Conservation (phyloP, 2,113 vertebrate species). For the Rhizomys pruinosus region DNA sequence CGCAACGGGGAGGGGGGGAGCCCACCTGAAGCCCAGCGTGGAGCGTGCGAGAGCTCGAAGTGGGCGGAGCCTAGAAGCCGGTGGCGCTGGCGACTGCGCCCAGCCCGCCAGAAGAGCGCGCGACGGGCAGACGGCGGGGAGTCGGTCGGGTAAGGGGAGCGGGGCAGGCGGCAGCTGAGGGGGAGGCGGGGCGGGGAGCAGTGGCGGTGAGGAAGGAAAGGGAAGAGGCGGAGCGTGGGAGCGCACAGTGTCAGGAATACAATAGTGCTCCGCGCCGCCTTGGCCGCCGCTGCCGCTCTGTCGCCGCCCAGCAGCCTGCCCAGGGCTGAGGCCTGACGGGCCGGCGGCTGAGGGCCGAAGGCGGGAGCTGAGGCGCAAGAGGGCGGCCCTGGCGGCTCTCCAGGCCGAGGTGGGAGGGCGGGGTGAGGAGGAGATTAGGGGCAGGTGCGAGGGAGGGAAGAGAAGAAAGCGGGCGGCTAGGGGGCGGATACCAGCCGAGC, state of each 20-base stretch:
- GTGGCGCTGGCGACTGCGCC: slow-evolving; percentile 35
- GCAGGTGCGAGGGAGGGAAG: slow-evolving; percentile 73
- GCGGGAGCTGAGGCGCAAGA: slow-evolving; percentile 52
- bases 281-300: neutral
- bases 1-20: slow-evolving; percentile 42
- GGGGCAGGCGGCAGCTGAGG: slow-evolving; percentile 44
- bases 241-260: slow-evolving; percentile 91
- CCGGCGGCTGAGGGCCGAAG: slow-evolving; percentile 54
- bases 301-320: slow-evolving; percentile 73
- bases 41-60: slow-evolving; percentile 38
- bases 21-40: slow-evolving; percentile 68
- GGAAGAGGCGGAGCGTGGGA: slow-evolving; percentile 90
- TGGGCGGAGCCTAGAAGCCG: slow-evolving; percentile 69
- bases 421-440: slow-evolving; percentile 73
- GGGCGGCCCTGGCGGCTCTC: slow-evolving; percentile 26
- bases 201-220: slow-evolving; percentile 73
- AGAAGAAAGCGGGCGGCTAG: slow-evolving; percentile 74
- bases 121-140: slow-evolving; percentile 78
- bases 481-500: slow-evolving; percentile 68
- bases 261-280: slow-evolving; percentile 93
- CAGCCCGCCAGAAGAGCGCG: slow-evolving; percentile 73
- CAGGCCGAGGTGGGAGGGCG: slow-evolving; percentile 40
- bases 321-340: slow-evolving; percentile 74
- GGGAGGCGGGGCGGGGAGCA: slow-evolving; percentile 65
- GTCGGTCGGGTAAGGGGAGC: slow-evolving; percentile 65